A percentile compares a stretch with the other conserved stretches of the same genome.
Conservation (phyloP, 2,113 vertebrate species). For the Ailuropoda melanoleuca region DNA sequence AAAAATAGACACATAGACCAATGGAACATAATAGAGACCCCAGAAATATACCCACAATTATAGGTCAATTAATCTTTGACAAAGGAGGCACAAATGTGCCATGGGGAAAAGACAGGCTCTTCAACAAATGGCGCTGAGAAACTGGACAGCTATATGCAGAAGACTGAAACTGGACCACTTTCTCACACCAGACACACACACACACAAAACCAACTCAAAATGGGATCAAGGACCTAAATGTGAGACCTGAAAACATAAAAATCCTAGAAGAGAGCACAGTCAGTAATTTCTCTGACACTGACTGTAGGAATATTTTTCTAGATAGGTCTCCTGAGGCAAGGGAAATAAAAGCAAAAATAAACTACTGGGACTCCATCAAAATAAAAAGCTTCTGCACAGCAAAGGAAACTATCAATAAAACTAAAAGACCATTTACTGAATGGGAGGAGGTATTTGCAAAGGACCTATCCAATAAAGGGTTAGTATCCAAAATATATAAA, state of each 20-base stretch:
- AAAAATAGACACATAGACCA: not conserved
- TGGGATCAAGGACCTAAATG: not conserved
- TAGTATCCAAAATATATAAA: not conserved
- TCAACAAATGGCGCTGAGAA: not conserved
- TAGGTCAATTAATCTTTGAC: not conserved
- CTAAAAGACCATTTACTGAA: not conserved
- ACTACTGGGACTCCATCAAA: not conserved
- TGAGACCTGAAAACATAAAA: not conserved
- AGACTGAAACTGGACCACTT: not conserved
- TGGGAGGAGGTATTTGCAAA: not conserved
- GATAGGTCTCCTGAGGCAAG: not conserved
- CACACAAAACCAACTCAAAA: not conserved
- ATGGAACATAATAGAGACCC: not conserved
- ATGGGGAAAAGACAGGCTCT: not conserved
- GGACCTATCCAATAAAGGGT: not conserved
- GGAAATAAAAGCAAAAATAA: not conserved
- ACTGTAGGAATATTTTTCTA: not conserved
- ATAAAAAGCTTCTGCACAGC: not conserved
- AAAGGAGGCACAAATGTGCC: not conserved
- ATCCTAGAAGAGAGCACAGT: not conserved
- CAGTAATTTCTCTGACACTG: not conserved
- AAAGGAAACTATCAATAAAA: not conserved
- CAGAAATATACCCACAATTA: not conserved
- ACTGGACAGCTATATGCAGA: not conserved
- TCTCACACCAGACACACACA: not conserved